Evolutionary conservation across 2,113 vertebrate species (phyloP).

Genomic region (Sterrhoptilus dennistouni): DNA sequence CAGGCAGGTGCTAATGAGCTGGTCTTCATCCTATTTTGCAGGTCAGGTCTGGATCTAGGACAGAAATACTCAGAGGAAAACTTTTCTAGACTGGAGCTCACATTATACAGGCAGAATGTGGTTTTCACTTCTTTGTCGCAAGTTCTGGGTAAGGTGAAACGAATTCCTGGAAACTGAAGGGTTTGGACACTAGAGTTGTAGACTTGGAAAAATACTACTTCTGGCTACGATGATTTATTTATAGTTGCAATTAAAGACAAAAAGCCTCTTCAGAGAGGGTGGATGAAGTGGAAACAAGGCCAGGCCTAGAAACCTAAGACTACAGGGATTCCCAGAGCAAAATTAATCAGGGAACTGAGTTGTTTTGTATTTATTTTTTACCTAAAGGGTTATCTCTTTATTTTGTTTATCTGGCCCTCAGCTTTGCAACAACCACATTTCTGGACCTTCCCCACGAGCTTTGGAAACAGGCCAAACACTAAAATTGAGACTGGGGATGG

Average conservation of each 20-base stretch:
- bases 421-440: background rate
- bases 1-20: background rate
- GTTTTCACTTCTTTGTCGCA: slow-evolving; percentile 55
- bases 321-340: slow-evolving; percentile 59
- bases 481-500: background rate
- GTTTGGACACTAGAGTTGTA: slow-evolving; percentile 38
- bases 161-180: slow-evolving; percentile 66
- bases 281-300: slow-evolving; percentile 58
- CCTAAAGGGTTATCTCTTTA: slow-evolving; percentile 32
- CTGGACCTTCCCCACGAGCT: background rate
- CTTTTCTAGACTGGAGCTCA: background rate
- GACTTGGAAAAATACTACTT: slow-evolving; percentile 69
- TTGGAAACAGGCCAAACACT: background rate
- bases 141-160: slow-evolving; percentile 53
- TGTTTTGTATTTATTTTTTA: slow-evolving; percentile 29
- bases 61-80: background rate
- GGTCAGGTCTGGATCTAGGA: background rate
- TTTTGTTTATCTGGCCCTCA: slow-evolving; percentile 15
- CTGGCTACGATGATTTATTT: slow-evolving; percentile 65
- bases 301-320: slow-evolving; percentile 59
- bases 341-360: slow-evolving; percentile 42
- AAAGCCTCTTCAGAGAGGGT: slow-evolving; percentile 61
- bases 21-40: background rate
- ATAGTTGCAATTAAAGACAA: slow-evolving; percentile 69
- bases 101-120: background rate